Percentiles rank a stretch among this genome's conserved stretches.
Evolutionary conservation across 2,113 vertebrate genomes (phyloP).

Genomic region (Poeciliopsis retropinna): DNA sequence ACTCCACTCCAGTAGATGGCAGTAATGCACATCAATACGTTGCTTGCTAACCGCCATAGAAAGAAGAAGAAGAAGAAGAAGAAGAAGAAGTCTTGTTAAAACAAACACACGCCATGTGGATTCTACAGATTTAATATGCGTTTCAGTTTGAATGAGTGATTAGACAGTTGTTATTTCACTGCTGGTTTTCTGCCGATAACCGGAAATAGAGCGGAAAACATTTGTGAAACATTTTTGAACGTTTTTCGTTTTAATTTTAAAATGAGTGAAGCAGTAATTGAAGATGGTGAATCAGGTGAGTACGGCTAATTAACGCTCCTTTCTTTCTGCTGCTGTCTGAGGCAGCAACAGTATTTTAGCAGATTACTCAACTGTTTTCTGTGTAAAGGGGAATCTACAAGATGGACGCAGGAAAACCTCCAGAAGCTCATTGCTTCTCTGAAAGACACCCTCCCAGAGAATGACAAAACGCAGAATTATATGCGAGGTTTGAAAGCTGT

Average conservation of each 20-base stretch:
- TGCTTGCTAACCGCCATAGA: too few relatives aligned
- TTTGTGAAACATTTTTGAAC: not conserved
- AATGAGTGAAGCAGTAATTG: not conserved
- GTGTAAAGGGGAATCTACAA: not conserved
- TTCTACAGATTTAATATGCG: too few relatives aligned
- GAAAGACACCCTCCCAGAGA: slow-evolving; percentile 17
- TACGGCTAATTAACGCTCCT: not conserved
- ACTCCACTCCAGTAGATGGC: too few relatives aligned
- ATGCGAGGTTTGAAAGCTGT: not conserved
- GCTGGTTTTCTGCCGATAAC: not conserved
- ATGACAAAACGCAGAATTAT: accelerated
- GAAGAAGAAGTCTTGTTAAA: too few relatives aligned
- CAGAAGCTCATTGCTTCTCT: slow-evolving; percentile 44
- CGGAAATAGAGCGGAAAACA: not conserved
- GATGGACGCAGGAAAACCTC: slow-evolving; percentile 43
- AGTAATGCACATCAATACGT: too few relatives aligned
- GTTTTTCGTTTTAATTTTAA: not conserved
- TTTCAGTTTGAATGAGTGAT: not conserved
- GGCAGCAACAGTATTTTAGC: not conserved
- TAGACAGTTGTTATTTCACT: not conserved
- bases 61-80: too few relatives aligned
- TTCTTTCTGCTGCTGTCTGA: too few relatives aligned
- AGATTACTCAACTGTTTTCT: not conserved
- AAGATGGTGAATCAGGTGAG: slow-evolving; percentile 24
- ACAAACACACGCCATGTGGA: not conserved